Evolutionary conservation across 2,797 vertebrate genomes (phyloP), one percentile per base, ranked within the genome.

Genomic region (Chelon auratus): DNA sequence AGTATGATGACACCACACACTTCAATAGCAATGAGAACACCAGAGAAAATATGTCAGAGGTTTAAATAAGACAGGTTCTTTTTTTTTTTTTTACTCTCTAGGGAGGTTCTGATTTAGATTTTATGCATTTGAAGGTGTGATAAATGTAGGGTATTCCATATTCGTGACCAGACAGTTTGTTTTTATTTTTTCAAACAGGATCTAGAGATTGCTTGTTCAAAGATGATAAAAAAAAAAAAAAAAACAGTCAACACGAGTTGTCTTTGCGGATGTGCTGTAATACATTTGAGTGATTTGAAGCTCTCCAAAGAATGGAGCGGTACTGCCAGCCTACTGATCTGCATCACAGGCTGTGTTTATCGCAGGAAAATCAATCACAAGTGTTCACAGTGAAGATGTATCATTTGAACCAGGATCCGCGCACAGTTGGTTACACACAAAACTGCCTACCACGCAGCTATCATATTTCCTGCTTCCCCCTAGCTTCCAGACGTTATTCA

Each of bases 401-500:
- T 48, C 0, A 7, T 39, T 56, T 67, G 33, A 26, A 12, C 39
- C 40, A 11, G 51, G 40, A 33, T 30, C 33, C 13, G 24, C 3
- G 20, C 17, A n/a, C 33, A 40, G 8, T 57, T 66, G 33, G 22
- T n/a, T 15, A 13, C 12, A 37, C 2, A 60, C 57, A 30, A 24
- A 30, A 39, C 22, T 4, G 11, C 6, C 15, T 12, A 15, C 3
- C 17, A 30, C 24, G 9, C 61, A 60, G 14, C 13, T 42, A 26
- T 52, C 15, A 18, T n/a, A 13, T 57, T 9, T 7, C 20, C 48
- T 3, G 36, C 9, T 36, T 5, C 53, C 26, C 1, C 26, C n/a
- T 5, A 33, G 15, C 15, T 53, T 68, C 30, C 5, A 58, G 64
- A 12, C 5, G 15, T 64, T 51, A 60, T 54, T 78, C 45, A 68